phyloP scores from a whole-genome alignment of 1,140 invertebrate species.

The Cyrtorhinus lividipennis region DNA sequence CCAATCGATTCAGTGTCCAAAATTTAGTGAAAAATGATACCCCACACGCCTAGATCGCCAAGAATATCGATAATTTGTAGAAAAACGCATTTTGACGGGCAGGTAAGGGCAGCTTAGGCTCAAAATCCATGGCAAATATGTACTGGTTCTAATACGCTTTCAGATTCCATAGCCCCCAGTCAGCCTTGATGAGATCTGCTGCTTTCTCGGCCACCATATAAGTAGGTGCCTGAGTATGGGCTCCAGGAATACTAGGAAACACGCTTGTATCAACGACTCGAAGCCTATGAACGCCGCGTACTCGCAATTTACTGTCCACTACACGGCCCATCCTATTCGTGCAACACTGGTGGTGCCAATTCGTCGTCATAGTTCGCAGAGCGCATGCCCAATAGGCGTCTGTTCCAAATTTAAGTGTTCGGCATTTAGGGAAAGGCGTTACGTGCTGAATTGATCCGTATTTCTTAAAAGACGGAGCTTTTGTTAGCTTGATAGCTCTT shows the following conservation, averaged over 20 bases:
- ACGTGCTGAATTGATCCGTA: conserved; percentile 40
- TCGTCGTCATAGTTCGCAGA: conserved; percentile 41
- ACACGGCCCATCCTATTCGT: conserved; percentile 49
- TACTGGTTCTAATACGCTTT: background rate
- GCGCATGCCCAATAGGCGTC: conserved; percentile 62
- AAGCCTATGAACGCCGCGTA: conserved; percentile 50
- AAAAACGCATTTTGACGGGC: too few species aligned
- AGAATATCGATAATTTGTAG: too few species aligned
- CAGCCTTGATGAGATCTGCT: conserved; percentile 57
- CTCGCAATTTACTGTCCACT: conserved; percentile 43
- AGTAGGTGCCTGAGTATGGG: conserved; percentile 55
- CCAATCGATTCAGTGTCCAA: too few species aligned
- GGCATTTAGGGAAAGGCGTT: conserved; percentile 43
- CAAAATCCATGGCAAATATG: too few species aligned
- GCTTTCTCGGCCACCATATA: conserved; percentile 79
- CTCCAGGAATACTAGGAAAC: conserved; percentile 53
- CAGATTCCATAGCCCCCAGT: conserved; percentile 31
- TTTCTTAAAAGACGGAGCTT: conserved; percentile 43
- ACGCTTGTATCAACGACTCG: conserved; percentile 62
- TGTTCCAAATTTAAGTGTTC: conserved; percentile 34
- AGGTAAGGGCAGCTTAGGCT: too few species aligned
- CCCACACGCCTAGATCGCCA: too few species aligned
- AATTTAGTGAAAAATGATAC: too few species aligned
- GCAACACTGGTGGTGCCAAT: conserved; percentile 45
- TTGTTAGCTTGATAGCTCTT: conserved; percentile 39